Base-by-base conservation (phyloP, 1,140 invertebrate species). In the Dreissena rostriformis region DNA sequence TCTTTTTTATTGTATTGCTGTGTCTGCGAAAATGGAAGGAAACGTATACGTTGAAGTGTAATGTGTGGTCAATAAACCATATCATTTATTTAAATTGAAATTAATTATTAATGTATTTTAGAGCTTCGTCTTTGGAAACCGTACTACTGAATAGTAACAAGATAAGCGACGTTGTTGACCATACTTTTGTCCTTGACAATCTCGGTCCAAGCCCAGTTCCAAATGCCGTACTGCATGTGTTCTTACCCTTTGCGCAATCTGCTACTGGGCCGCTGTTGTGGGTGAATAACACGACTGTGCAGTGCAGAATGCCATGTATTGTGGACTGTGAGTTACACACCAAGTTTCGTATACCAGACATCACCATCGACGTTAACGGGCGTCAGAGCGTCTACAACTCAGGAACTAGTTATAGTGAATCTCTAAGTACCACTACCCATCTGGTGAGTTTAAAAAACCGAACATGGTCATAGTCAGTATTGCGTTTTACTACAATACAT, bases 271-370 rank as follows among this genome's bases (percentile, higher is more conserved):
- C 71, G 8, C 28, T 52, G 11, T 14, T 82, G 10, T 68, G 29
- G 22, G 26, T 82, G 11, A 82, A 82, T 61, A 82, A 17, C 0
- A 82, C 80, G 22, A 67, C n/a, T 22, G 80, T 82, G 67, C 61
- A 65, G 19, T 19, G 66, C n/a, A 66, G 28, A 17, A 2, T 15
- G 52, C 51, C 0, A 53, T n/a, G 26, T 39, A 12, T 7, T 39
- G 26, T 71, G 14, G 19, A 19, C 1, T 71, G 26, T 51, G 10
- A 39, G 29, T 39, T 39, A 49, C 19, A 29, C 28, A 19, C 28
- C 14, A 51, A 26, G 19, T 29, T 61, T 19, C 10, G 49, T 49
- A 28, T 76, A 49, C 49, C 71, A 14, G 70, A 19, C 39, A 24
- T 28, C 1, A 17, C 8, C 29, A 68, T 28, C 5, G 24, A 68